Conservation (phyloP, 2,113 vertebrate species). For the Peromyscus polionotus region DNA sequence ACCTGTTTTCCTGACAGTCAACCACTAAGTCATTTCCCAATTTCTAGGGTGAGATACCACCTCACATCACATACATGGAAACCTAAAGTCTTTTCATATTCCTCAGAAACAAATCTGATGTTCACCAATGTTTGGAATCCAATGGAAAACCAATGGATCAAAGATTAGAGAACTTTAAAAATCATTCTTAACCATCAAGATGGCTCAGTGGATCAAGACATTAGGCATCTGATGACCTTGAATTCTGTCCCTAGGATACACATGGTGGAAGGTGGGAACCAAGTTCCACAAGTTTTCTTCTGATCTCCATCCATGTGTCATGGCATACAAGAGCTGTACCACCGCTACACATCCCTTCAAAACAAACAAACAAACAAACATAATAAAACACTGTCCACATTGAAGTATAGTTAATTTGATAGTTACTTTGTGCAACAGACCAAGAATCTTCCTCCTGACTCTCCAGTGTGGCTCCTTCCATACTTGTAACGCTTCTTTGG, state of each 20-base stretch:
- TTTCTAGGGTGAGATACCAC: not conserved
- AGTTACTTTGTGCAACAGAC: not conserved
- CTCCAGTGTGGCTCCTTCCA: not conserved
- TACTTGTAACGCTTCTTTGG: not conserved
- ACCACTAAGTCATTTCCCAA: not conserved
- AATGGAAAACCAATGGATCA: slow-evolving; percentile 4
- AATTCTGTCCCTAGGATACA: not conserved
- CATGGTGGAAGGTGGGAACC: not conserved
- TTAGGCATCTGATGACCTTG: not conserved
- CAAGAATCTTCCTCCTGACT: not conserved
- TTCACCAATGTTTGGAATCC: not conserved
- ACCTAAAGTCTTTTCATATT: not conserved
- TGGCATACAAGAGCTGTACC: not conserved
- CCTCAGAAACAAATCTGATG: not conserved
- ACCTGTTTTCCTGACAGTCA: not conserved
- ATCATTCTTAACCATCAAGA: not conserved
- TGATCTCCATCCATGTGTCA: not conserved
- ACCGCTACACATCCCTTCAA: not conserved
- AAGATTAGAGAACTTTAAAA: not conserved
- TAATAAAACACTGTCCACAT: not conserved
- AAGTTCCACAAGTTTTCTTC: not conserved
- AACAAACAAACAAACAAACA: not conserved
- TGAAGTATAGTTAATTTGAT: not conserved
- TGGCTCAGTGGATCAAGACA: not conserved
- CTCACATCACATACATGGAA: not conserved